Percentiles rank a stretch among this genome's conserved stretches.
Evolutionary conservation across 2,113 vertebrate genomes (phyloP).

Genomic region (Equus przewalskii): DNA sequence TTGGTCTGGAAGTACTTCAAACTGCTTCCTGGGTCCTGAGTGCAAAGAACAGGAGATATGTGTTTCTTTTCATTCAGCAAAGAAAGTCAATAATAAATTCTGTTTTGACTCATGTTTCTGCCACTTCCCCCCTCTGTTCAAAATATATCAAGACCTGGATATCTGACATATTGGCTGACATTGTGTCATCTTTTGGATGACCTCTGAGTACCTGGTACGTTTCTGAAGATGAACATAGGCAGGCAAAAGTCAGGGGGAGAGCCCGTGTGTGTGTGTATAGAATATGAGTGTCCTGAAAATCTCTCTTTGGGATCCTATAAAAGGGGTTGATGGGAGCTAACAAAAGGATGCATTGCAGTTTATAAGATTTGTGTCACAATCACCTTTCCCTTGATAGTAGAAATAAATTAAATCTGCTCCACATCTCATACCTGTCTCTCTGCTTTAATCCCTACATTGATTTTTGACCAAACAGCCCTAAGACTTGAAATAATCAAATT

Average conservation of each 20-base stretch:
- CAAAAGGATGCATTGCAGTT: neutral
- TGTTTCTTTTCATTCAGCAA: neutral
- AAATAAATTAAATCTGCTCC: constrained; percentile 66
- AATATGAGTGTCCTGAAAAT: neutral
- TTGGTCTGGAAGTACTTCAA: neutral
- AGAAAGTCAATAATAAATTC: neutral
- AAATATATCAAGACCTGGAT: neutral
- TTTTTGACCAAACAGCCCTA: constrained; percentile 70
- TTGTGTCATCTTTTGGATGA: neutral
- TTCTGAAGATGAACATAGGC: neutral
- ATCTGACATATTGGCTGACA: neutral
- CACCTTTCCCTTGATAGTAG: constrained; percentile 9
- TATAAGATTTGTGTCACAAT: constrained; percentile 44
- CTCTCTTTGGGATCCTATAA: neutral
- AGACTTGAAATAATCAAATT: constrained; percentile 69
- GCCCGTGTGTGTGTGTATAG: fast-evolving
- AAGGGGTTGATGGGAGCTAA: constrained; percentile 10
- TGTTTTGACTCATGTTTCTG: neutral
- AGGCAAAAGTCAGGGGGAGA: neutral
- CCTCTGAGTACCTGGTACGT: neutral
- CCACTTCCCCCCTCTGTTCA: neutral
- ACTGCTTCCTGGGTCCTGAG: neutral
- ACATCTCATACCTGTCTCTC: constrained; percentile 58
- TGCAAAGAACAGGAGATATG: neutral
- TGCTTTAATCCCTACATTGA: constrained; percentile 69